Base-by-base conservation (phyloP, 2,797 vertebrate genomes). In the Poeciliopsis gracilis region DNA sequence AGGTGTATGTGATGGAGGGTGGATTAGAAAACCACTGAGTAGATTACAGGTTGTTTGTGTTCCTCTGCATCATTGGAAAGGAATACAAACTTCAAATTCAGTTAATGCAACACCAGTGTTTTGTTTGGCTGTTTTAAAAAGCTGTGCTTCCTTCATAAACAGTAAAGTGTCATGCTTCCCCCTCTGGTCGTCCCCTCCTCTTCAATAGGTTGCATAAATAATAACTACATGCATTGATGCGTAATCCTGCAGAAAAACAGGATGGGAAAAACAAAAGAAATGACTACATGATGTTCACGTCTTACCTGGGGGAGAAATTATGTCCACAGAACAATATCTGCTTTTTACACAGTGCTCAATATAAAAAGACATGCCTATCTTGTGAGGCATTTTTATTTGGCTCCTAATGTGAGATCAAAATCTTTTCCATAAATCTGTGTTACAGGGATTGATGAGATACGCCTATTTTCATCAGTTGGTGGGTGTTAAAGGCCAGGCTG, bases 401-500 rank as follows among this genome's bases (percentile, higher is more conserved):
- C 74, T 78, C 63, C 63, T 69, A 36, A 81, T 57, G 18, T 67
- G n/a, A 75, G 47, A 61, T 51, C 30, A 78, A 49, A 20, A 81
- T 51, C 77, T 73, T 73, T 79, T 28, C 45, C 28, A 41, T 30
- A 63, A 76, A 41, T 57, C 67, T 30, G 25, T 11, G 18, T 6
- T 70, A 59, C 72, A 72, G 57, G 30, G 36, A 73, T 12, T 51
- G 25, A 51, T 41, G 30, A 74, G 20, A 79, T 0, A 7, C 53
- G 57, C 49, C 16, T 55, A 25, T 70, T 80, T 33, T 63, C 69
- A 73, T 51, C 18, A 43, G 81, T 83, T 53, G 20, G 49, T 28
- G 47, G 46, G 49, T 70, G 72, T 74, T 84, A 78, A 85, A 83
- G 78, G 67, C 61, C 75, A 57, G 81, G 46, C 13, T 43, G 28